Evolutionary conservation across 2,888 invertebrate species (phyloP).

Genomic region (Latrodectus elegans): DNA sequence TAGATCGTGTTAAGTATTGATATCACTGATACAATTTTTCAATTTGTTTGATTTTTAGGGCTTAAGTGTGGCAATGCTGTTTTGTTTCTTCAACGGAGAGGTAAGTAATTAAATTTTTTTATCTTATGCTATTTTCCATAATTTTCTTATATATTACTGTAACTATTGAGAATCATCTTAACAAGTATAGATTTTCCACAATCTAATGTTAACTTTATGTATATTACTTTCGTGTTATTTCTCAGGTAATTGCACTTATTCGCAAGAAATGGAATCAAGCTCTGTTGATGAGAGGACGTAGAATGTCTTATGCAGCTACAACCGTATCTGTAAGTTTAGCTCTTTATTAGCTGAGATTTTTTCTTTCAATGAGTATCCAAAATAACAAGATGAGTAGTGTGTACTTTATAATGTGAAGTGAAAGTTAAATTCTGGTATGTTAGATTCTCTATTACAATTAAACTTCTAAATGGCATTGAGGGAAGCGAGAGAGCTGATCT

Average conservation of each 20-base stretch:
- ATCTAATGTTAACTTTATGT: too few relatives aligned
- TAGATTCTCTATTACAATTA: too few relatives aligned
- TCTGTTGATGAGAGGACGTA: slow-evolving; percentile 70
- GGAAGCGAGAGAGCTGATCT: too few relatives aligned
- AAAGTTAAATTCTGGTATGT: too few relatives aligned
- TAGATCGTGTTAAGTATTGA: too few relatives aligned
- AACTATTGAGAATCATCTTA: too few relatives aligned
- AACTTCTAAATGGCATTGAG: too few relatives aligned
- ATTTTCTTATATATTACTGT: background rate
- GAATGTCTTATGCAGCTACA: slow-evolving; percentile 71
- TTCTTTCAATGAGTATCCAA: background rate
- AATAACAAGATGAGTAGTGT: background rate
- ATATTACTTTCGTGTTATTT: background rate
- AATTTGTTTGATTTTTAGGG: slow-evolving; percentile 80
- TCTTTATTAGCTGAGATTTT: background rate
- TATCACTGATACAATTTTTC: too few relatives aligned
- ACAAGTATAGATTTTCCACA: too few relatives aligned
- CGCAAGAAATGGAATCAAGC: slow-evolving; percentile 72
- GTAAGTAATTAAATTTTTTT: slow-evolving; percentile 76
- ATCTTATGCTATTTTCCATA: background rate
- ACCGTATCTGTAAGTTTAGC: slow-evolving; percentile 71
- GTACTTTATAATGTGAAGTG: too few relatives aligned
- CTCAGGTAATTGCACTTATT: slow-evolving; percentile 71
- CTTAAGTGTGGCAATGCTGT: slow-evolving; percentile 90
- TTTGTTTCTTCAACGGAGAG: slow-evolving; percentile 96